Evolutionary conservation across 2,797 vertebrate genomes (phyloP), one percentile per base, ranked within the genome.

Genomic region (Chelon auratus): DNA sequence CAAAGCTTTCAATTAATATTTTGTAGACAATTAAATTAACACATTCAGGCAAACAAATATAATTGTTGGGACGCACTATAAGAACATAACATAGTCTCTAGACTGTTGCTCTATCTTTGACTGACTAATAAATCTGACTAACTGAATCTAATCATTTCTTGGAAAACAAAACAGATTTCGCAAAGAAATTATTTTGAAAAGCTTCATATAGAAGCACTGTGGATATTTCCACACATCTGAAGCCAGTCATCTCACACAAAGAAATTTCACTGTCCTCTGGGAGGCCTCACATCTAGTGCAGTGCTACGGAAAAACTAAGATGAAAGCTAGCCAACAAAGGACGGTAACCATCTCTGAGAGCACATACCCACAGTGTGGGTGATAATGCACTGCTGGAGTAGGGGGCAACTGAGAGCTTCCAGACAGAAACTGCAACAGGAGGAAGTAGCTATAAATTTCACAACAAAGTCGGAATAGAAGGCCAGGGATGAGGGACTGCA

Each of bases 361-460:
- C 86, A 89, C 88, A 91, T 91, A 89, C 92, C 91, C 89, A 93
- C 91, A 91, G 89, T 93, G 87, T 86, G 90, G 89, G 91, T 94
- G 93, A 94, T 94, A 87, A 89, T 85, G 79, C 76, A 84, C 80
- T 55, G 66, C 65, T 79, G 80, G 64, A 87, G 82, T 37, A 69
- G 68, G 45, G 12, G 47, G 39, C 68, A 74, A 76, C 85, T 60
- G 72, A 84, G 60, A 83, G 81, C 75, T 75, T 88, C 81, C 56
- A 87, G 79, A 72, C 15, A 71, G 68, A 82, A 69, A 79, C 68
- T 40, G 59, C 53, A 75, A 78, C 15, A 77, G 72, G 56, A 79
- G 54, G 84, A 77, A 82, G 26, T 13, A 84, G 15, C 59, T 59
- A 69, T 51, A 61, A 71, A 84, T 83, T 43, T 54, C 68, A 62